These are phyloP conservation scores for Melipona bicolor DNA, from an alignment of 2,888 invertebrate species.

Conservation along the genomic window DNA sequence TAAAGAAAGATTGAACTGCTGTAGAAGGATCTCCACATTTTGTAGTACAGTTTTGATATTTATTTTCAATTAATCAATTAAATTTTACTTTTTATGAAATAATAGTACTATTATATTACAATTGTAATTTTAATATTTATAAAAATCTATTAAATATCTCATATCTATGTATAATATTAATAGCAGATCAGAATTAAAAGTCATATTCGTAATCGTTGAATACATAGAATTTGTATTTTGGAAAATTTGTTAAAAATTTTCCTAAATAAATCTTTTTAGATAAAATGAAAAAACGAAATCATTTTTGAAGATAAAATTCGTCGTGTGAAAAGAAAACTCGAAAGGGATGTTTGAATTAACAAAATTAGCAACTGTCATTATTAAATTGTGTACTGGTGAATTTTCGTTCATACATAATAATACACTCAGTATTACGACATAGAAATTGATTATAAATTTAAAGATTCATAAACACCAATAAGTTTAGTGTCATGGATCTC, in stretches of 20 bases:
- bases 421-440: not conserved
- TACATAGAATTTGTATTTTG: not conserved
- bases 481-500: not conserved
- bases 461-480: slow-evolving; percentile 11
- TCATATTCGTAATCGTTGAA: not conserved
- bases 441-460: not conserved
- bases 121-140: too few relatives aligned
- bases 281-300: not conserved
- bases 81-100: too few relatives aligned
- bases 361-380: not conserved
- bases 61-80: too few relatives aligned
- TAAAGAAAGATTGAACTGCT: too few relatives aligned
- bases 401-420: not conserved
- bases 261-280: not conserved
- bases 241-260: not conserved
- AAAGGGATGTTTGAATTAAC: not conserved
- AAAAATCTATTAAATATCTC: not conserved
- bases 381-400: not conserved
- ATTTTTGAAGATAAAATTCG: not conserved
- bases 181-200: not conserved
- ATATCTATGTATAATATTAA: not conserved
- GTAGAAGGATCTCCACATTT: too few relatives aligned
- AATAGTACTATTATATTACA: too few relatives aligned
- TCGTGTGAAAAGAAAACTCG: not conserved
- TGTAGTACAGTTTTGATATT: too few relatives aligned